Evolutionary conservation across 2,888 invertebrate genomes (phyloP).

Genomic region (Eristalinus sepulchralis): DNA sequence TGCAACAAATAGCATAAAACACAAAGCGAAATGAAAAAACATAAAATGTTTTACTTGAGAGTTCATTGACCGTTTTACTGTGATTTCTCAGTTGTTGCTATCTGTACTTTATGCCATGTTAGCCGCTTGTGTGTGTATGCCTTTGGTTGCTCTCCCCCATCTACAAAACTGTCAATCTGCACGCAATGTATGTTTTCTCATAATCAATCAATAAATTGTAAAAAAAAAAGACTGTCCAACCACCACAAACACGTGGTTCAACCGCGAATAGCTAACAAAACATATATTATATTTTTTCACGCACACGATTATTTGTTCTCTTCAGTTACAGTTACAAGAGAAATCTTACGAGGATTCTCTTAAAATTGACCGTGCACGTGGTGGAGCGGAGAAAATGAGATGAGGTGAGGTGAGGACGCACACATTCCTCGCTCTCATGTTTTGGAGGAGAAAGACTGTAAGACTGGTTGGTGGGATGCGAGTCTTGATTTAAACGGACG

Average conservation of each 20-base stretch:
- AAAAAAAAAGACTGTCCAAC: constrained; percentile 40
- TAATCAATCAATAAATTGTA: constrained; percentile 51
- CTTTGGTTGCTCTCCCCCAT: neutral
- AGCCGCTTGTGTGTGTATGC: constrained; percentile 11
- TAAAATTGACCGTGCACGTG: neutral
- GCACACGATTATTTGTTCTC: neutral
- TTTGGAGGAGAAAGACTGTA: neutral
- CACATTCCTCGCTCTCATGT: neutral
- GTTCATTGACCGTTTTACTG: constrained; percentile 67
- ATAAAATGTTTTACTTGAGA: constrained; percentile 57
- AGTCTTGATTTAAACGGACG: neutral
- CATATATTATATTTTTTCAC: constrained; percentile 1
- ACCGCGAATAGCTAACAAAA: neutral
- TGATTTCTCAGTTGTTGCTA: constrained; percentile 36
- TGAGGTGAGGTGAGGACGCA: neutral
- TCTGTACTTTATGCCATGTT: constrained; percentile 15
- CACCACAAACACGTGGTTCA: constrained; percentile 34
- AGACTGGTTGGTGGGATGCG: neutral
- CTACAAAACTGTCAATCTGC: constrained; percentile 14
- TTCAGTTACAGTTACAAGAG: neutral
- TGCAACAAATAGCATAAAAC: constrained; percentile 46
- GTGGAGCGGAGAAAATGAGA: neutral
- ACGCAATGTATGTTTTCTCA: constrained; percentile 22
- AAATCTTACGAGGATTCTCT: neutral
- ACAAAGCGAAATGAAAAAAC: constrained; percentile 46